phyloP scores from a whole-genome alignment of 2,888 invertebrate genomes.

The Epsilonema sp. region DNA sequence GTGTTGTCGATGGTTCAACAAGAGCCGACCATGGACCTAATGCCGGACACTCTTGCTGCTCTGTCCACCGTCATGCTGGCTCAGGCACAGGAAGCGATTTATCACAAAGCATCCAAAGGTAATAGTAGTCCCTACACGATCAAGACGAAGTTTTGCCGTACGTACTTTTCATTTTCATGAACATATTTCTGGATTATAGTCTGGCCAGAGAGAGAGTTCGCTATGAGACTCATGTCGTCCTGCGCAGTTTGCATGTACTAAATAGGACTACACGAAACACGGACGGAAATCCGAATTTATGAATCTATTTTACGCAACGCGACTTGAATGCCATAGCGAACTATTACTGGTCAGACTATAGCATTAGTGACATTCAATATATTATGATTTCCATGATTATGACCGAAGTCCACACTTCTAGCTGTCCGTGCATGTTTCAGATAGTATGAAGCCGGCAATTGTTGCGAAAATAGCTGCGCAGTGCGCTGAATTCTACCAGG shows the following conservation, averaged over 20 bases:
- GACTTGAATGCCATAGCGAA: no score
- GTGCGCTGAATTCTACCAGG: slow-evolving; percentile 77
- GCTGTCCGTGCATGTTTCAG: slow-evolving; percentile 34
- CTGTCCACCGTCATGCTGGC: slow-evolving; percentile 75
- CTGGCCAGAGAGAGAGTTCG: no score
- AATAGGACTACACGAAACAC: no score
- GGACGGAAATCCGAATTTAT: no score
- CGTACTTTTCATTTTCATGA: background rate
- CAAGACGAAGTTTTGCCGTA: no score
- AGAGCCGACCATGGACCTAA: slow-evolving; percentile 85
- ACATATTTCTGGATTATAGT: background rate
- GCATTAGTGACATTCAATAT: background rate
- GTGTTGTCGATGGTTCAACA: slow-evolving; percentile 55
- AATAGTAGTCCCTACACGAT: background rate
- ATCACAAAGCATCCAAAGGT: slow-evolving; percentile 55
- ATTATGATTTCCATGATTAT: slow-evolving; percentile 1
- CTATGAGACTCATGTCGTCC: no score
- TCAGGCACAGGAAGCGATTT: slow-evolving; percentile 93
- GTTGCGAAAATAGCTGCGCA: slow-evolving; percentile 77
- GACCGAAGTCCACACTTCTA: background rate
- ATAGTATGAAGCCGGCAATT: slow-evolving; percentile 80
- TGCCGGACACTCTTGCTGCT: slow-evolving; percentile 69
- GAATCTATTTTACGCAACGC: no score
- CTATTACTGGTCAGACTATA: no score
- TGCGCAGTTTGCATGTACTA: no score